Percentiles rank a stretch among this genome's conserved stretches.
phyloP scores from a whole-genome alignment of 2,797 vertebrate genomes.

The Danio tinwini region DNA sequence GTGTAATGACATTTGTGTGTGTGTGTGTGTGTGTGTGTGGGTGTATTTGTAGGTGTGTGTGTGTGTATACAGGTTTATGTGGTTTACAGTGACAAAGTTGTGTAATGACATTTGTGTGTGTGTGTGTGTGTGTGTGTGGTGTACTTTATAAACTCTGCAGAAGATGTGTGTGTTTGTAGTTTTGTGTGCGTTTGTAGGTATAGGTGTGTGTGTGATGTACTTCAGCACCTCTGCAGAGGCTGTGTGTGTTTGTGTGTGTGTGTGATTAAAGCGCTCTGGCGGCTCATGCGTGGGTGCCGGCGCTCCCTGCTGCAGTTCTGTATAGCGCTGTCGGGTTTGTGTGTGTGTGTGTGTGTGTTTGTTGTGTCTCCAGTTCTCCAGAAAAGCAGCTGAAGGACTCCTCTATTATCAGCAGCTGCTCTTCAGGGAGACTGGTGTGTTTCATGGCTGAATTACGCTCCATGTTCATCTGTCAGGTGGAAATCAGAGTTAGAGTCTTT shows the following conservation, averaged over 20 bases:
- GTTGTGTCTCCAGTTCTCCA: conserved; percentile 34
- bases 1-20: no score
- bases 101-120: no score
- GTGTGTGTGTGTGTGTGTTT: conserved; percentile 2
- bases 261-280: conserved; percentile 52
- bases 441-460: conserved; percentile 1
- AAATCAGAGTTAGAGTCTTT: conserved; percentile 10
- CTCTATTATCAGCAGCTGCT: conserved; percentile 3
- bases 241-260: conserved; percentile 39
- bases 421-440: neutral
- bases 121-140: no score
- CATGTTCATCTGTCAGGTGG: conserved; percentile 35
- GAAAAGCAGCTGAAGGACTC: conserved; percentile 28
- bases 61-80: no score
- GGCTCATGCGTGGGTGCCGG: conserved; percentile 48
- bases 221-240: conserved; percentile 34
- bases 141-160: no score
- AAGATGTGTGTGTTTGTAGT: no score
- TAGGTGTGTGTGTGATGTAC: conserved; percentile 22
- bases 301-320: conserved; percentile 31
- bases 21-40: no score
- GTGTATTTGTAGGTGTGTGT: no score
- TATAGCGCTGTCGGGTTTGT: conserved; percentile 35
- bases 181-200: no score
- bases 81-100: no score